phyloP scores from a whole-genome alignment of 2,888 invertebrate species.

The Clunio marinus region DNA sequence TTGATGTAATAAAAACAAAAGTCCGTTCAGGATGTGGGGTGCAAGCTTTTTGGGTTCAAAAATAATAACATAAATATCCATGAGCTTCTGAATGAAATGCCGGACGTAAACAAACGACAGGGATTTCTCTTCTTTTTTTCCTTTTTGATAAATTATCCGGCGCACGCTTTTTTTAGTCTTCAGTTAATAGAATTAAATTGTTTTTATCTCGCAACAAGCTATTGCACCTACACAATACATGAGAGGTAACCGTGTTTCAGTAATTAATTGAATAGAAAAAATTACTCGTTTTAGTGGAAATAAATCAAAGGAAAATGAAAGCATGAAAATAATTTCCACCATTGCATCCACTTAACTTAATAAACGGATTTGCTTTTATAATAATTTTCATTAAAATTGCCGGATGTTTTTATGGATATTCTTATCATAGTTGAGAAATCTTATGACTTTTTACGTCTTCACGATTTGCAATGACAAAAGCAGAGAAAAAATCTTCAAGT shows the following conservation, averaged over 20 bases:
- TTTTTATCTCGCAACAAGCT: neutral
- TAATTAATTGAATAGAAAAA: neutral
- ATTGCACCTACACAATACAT: too few species aligned
- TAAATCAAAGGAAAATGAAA: neutral
- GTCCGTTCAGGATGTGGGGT: neutral
- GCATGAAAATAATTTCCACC: neutral
- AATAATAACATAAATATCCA: constrained; percentile 3
- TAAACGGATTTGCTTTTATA: neutral
- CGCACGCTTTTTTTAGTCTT: neutral
- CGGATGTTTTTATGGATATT: neutral
- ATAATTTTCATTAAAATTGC: neutral
- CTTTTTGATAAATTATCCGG: constrained; percentile 13
- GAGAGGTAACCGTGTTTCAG: neutral
- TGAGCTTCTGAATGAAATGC: neutral
- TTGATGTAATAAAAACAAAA: constrained; percentile 13
- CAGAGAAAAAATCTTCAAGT: neutral
- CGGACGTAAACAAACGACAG: constrained; percentile 2
- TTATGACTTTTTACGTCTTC: neutral
- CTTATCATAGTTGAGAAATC: neutral
- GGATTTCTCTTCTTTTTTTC: neutral
- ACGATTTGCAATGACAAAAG: neutral
- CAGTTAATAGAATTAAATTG: constrained; percentile 16
- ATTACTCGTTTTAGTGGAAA: neutral
- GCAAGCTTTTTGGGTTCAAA: constrained; percentile 3
- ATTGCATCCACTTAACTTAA: neutral